A percentile compares a stretch with the other conserved stretches of the same genome.
Conservation (phyloP, 2,888 invertebrate species). For the Ochropacha duplaris region DNA sequence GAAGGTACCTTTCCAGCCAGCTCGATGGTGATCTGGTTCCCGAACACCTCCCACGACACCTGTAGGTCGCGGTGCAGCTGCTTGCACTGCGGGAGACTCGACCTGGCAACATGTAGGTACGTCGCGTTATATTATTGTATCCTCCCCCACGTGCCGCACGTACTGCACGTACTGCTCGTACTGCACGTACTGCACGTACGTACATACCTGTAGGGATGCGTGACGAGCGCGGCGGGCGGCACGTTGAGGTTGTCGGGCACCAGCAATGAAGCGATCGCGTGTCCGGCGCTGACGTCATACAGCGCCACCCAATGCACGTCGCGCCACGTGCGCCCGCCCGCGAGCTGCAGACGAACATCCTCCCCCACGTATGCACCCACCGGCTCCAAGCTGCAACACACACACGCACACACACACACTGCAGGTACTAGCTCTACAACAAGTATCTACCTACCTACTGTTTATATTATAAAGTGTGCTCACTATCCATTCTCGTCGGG, state of each 20-base stretch:
- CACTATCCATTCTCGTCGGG: conserved; percentile 97
- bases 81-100: conserved; percentile 90
- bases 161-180: too few species aligned
- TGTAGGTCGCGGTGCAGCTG: conserved; percentile 93
- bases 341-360: conserved; percentile 88
- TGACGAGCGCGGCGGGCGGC: conserved; percentile 87
- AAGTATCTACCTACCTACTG: too few species aligned
- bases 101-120: conserved; percentile 47
- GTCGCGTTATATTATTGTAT: not conserved
- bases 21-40: conserved; percentile 93
- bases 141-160: too few species aligned
- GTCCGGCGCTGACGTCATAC: conserved; percentile 85
- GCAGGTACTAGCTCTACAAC: too few species aligned
- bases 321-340: conserved; percentile 92
- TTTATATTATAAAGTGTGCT: too few species aligned
- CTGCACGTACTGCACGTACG: too few species aligned
- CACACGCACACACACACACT: too few species aligned
- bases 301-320: conserved; percentile 93
- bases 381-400: conserved; percentile 88
- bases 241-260: conserved; percentile 91
- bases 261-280: conserved; percentile 75
- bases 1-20: conserved; percentile 87
- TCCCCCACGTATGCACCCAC: conserved; percentile 88
- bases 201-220: conserved; percentile 41
- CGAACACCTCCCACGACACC: conserved; percentile 95